Conservation (phyloP, 2,797 vertebrate species). For the Anolis apletophallus region DNA sequence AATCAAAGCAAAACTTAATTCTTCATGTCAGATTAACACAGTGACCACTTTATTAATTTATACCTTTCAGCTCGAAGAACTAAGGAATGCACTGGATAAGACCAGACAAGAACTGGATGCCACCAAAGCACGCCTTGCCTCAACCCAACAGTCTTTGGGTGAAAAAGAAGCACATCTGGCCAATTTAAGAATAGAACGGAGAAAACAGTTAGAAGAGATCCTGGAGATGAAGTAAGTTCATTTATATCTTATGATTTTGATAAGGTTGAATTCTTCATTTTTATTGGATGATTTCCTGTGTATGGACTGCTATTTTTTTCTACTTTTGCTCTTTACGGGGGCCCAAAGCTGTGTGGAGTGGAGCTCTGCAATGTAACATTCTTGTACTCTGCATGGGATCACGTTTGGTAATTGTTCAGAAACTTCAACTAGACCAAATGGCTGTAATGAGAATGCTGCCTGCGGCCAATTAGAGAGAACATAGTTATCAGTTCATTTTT, state of each 20-base stretch:
- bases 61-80: constrained; percentile 90
- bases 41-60: constrained; percentile 12
- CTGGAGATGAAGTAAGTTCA: constrained; percentile 97
- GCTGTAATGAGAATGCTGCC: too few species aligned
- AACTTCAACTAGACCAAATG: too few species aligned
- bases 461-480: too few species aligned
- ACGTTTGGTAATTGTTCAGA: too few species aligned
- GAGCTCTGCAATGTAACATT: too few species aligned
- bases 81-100: constrained; percentile 94
- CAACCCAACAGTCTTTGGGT: constrained; percentile 95
- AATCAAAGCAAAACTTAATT: neutral
- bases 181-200: constrained; percentile 92
- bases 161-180: constrained; percentile 94
- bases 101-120: constrained; percentile 96
- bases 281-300: too few species aligned
- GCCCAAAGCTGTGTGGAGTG: too few species aligned
- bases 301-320: too few species aligned
- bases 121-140: constrained; percentile 95
- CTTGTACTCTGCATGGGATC: too few species aligned
- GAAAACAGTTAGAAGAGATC: constrained; percentile 98
- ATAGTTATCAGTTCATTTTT: too few species aligned
- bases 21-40: neutral
- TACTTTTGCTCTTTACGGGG: too few species aligned
- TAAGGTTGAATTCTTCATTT: too few species aligned
- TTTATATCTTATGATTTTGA: constrained; percentile 26